Conservation (phyloP, 2,888 invertebrate genomes). For the Lysandra coridon region DNA sequence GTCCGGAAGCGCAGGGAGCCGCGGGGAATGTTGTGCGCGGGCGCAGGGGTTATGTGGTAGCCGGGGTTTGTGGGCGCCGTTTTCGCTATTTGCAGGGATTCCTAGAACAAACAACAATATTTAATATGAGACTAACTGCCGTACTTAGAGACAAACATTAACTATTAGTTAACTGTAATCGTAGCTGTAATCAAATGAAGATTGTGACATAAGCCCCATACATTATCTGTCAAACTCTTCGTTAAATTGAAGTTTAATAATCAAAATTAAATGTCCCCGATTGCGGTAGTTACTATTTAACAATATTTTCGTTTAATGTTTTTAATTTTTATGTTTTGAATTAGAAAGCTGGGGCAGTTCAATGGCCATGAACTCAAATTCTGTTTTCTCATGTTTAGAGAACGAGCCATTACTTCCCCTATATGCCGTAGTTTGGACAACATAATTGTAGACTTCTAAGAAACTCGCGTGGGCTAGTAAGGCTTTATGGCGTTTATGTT, state of each 20-base stretch:
- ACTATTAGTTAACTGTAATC: too few relatives aligned
- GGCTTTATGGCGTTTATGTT: slow-evolving; percentile 6
- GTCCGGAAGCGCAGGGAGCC: slow-evolving; percentile 59
- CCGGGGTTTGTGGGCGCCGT: slow-evolving; percentile 85
- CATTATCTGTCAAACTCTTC: too few relatives aligned
- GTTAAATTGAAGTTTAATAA: too few relatives aligned
- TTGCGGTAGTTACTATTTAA: too few relatives aligned
- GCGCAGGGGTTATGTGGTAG: slow-evolving; percentile 77
- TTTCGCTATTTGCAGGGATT: slow-evolving; percentile 87
- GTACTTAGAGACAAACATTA: too few relatives aligned
- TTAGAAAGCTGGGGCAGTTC: neutral
- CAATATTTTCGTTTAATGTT: too few relatives aligned
- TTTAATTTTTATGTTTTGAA: neutral
- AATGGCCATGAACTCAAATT: slow-evolving; percentile 3
- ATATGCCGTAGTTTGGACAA: neutral
- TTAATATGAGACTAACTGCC: neutral
- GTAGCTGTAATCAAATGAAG: too few relatives aligned
- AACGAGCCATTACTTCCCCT: neutral
- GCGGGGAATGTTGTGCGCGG: slow-evolving; percentile 57
- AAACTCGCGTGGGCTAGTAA: neutral
- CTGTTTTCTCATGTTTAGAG: neutral
- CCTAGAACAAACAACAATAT: slow-evolving; percentile 64
- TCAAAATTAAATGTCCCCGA: too few relatives aligned
- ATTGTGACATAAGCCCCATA: too few relatives aligned
- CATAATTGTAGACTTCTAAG: neutral